Evolutionary conservation across 2,113 vertebrate species (phyloP).

Genomic region (Dipodomys ordii): DNA sequence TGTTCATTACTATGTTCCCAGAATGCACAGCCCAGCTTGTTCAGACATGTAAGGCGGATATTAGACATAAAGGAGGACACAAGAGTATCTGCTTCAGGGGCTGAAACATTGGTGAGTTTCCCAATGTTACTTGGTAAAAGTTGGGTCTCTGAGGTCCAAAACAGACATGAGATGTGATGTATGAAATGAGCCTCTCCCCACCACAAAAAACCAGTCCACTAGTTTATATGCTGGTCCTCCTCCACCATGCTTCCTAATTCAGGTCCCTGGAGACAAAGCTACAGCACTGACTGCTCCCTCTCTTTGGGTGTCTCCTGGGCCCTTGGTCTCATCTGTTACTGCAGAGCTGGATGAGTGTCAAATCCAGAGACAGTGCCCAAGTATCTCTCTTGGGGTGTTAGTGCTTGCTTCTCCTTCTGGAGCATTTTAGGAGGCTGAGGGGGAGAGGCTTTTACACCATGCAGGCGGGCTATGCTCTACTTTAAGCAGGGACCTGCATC

Average conservation of each 20-base stretch:
- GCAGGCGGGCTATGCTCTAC: too few relatives aligned
- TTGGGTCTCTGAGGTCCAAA: neutral
- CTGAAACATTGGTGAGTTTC: neutral
- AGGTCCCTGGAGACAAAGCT: neutral
- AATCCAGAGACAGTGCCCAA: neutral
- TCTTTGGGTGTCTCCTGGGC: neutral
- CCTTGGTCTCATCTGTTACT: too few relatives aligned
- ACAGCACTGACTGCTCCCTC: rapidly evolving
- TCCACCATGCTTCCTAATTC: neutral
- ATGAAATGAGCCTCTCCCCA: neutral
- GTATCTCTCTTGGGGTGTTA: neutral
- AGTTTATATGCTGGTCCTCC: too few relatives aligned
- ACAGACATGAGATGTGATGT: neutral
- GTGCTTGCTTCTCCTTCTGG: neutral
- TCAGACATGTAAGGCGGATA: rapidly evolving
- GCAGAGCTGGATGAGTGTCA: rapidly evolving
- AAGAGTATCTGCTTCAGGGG: neutral
- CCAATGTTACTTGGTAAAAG: neutral
- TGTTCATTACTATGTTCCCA: neutral
- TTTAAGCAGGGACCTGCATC: neutral
- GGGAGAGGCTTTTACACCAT: neutral
- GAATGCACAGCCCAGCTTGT: neutral
- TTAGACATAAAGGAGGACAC: neutral
- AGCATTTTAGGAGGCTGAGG: neutral
- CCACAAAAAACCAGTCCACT: neutral